Conservation (phyloP, 2,797 vertebrate genomes). For the Amazona ochrocephala region DNA sequence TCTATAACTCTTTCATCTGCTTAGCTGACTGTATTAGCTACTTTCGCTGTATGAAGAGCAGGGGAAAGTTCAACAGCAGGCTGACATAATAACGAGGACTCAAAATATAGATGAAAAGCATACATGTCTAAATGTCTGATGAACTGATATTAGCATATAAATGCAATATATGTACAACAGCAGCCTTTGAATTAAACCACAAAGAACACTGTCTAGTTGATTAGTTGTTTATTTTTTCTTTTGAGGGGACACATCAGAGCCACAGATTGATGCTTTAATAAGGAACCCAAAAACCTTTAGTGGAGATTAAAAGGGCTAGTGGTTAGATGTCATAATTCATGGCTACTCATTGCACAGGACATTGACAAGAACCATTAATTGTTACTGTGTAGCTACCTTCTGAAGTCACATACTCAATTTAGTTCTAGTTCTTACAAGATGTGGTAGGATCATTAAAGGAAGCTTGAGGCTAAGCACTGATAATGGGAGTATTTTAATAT, state of each 20-base stretch:
- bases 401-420: slow-evolving; percentile 75
- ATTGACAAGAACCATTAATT: slow-evolving; percentile 78
- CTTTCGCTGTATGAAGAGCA: slow-evolving; percentile 3
- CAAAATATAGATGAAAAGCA: slow-evolving; percentile 60
- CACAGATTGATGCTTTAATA: slow-evolving; percentile 69
- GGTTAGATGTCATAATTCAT: slow-evolving; percentile 69
- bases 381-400: slow-evolving; percentile 67
- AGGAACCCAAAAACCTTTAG: slow-evolving; percentile 52
- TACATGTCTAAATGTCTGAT: slow-evolving; percentile 50
- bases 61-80: slow-evolving; percentile 65
- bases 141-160: slow-evolving; percentile 51
- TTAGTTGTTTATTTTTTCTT: slow-evolving; percentile 70
- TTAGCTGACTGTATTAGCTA: slow-evolving; percentile 32
- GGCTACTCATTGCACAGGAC: slow-evolving; percentile 53
- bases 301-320: slow-evolving; percentile 58
- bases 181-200: slow-evolving; percentile 64
- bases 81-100: slow-evolving; percentile 46
- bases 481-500: slow-evolving; percentile 77
- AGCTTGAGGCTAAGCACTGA: slow-evolving; percentile 76
- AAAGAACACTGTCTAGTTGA: slow-evolving; percentile 65
- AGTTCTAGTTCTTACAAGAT: slow-evolving; percentile 70
- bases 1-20: slow-evolving; percentile 36
- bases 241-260: slow-evolving; percentile 54
- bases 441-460: slow-evolving; percentile 76
- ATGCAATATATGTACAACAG: slow-evolving; percentile 35